A percentile compares a stretch with the other conserved stretches of the same genome.
phyloP scores from a whole-genome alignment of 2,113 vertebrate genomes.

The Bothrops jararaca region DNA sequence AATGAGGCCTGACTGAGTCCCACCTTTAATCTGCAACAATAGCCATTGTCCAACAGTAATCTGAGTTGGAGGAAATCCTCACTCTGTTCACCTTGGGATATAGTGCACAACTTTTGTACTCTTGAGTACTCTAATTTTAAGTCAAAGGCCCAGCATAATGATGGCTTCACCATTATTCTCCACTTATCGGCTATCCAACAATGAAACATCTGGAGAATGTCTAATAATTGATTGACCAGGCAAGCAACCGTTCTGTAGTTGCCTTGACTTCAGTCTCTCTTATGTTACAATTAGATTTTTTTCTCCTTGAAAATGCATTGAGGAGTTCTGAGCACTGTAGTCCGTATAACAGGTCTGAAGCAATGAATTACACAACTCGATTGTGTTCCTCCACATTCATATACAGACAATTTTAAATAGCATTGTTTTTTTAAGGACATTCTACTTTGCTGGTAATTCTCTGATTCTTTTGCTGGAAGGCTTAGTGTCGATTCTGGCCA shows the following conservation, averaged over 20 bases:
- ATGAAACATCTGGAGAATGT: neutral
- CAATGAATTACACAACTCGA: neutral
- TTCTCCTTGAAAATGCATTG: neutral
- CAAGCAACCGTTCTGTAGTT: neutral
- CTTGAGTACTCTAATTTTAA: neutral
- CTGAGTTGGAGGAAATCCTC: neutral
- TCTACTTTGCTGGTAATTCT: neutral
- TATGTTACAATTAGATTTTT: neutral
- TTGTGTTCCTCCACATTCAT: neutral
- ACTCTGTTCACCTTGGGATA: neutral
- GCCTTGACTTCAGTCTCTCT: neutral
- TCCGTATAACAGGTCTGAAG: neutral
- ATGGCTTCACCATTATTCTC: neutral
- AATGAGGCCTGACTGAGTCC: neutral
- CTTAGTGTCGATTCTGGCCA: neutral
- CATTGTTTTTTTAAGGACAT: neutral
- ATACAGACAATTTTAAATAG: neutral
- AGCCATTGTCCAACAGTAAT: neutral
- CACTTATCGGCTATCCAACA: neutral
- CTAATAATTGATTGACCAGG: neutral
- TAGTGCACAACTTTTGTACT: neutral
- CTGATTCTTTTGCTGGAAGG: neutral
- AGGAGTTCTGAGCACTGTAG: neutral
- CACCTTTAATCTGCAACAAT: neutral
- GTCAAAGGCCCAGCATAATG: neutral